Evolutionary conservation across 2,113 vertebrate genomes (phyloP).

Genomic region (Lipotes vexillifer): DNA sequence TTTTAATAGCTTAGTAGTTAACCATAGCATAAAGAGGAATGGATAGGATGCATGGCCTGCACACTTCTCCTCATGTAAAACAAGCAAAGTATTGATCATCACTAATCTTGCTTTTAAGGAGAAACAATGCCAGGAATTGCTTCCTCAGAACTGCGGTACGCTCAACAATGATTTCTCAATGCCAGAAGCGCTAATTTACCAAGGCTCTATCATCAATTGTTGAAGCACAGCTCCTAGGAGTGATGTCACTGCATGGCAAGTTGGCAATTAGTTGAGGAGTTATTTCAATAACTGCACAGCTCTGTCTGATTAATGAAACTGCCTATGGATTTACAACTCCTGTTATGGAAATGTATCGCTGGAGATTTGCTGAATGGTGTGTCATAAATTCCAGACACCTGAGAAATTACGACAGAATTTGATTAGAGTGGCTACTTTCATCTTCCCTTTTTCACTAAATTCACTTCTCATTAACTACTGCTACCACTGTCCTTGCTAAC

Average conservation of each 20-base stretch:
- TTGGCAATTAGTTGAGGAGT: conserved; percentile 61
- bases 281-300: conserved; percentile 67
- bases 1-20: neutral
- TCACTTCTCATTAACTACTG: conserved; percentile 56
- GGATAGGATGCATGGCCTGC: neutral
- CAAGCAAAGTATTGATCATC: conserved; percentile 8
- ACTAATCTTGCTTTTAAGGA: neutral
- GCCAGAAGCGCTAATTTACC: conserved; percentile 56
- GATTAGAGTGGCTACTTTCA: conserved; percentile 45
- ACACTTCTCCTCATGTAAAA: neutral
- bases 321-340: conserved; percentile 50
- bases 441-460: conserved; percentile 34
- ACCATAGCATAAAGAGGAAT: neutral
- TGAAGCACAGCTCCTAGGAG: neutral
- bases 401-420: conserved; percentile 55
- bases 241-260: conserved; percentile 27
- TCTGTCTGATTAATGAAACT: conserved; percentile 75
- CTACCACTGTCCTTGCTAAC: neutral
- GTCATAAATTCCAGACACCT: conserved; percentile 65
- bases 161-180: conserved; percentile 41
- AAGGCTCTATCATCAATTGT: conserved; percentile 22
- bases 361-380: conserved; percentile 66
- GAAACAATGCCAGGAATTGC: conserved; percentile 10
- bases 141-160: neutral
- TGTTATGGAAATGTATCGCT: conserved; percentile 64